Evolutionary conservation across 1,140 invertebrate genomes (phyloP).

Genomic region (Caenorhabditis briggsae): DNA sequence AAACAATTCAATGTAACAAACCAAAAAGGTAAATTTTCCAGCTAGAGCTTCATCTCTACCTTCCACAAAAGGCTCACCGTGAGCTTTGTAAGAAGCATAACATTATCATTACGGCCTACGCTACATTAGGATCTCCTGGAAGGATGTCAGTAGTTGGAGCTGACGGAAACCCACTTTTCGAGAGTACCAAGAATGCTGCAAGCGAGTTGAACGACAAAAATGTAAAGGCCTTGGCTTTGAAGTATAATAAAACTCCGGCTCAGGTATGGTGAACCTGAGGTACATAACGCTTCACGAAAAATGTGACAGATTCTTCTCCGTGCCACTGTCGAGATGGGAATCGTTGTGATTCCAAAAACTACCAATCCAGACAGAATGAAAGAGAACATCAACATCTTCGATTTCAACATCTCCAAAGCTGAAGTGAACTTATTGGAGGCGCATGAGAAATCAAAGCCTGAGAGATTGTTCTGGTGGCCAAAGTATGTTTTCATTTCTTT

Average conservation of each 20-base stretch:
- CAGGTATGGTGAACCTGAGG: neutral
- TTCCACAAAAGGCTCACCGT: slow-evolving; percentile 72
- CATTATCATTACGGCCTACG: slow-evolving; percentile 76
- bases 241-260: slow-evolving; percentile 30
- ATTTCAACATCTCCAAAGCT: slow-evolving; percentile 60
- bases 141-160: slow-evolving; percentile 26
- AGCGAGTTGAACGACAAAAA: slow-evolving; percentile 47
- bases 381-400: slow-evolving; percentile 79
- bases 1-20: no score
- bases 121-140: slow-evolving; percentile 77
- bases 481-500: neutral
- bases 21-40: neutral
- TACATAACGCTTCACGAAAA: neutral
- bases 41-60: slow-evolving; percentile 76
- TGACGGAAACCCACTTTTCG: slow-evolving; percentile 3
- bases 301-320: slow-evolving; percentile 78
- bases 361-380: slow-evolving; percentile 52
- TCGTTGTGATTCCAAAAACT: slow-evolving; percentile 78
- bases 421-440: slow-evolving; percentile 20
- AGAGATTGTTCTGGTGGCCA: slow-evolving; percentile 43
- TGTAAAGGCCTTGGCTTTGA: slow-evolving; percentile 37
- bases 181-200: slow-evolving; percentile 24
- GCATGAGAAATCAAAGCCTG: neutral
- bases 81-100: slow-evolving; percentile 72
- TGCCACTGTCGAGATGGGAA: slow-evolving; percentile 76